phyloP scores from a whole-genome alignment of 2,888 invertebrate genomes.

The Tetanocera ferruginea region DNA sequence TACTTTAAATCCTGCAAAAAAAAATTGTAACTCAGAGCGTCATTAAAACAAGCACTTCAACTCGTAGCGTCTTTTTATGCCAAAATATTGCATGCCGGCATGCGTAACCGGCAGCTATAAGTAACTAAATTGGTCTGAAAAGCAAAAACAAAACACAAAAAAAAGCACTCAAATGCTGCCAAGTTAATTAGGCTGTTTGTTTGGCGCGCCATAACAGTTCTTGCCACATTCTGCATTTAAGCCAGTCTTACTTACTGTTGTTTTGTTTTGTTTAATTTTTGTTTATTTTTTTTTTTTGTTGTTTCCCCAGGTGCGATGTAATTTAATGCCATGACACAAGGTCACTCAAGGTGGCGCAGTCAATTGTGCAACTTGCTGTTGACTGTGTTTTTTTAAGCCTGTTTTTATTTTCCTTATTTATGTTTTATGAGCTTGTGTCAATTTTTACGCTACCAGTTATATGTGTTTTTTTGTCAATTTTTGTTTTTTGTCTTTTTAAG shows the following conservation, averaged over 20 bases:
- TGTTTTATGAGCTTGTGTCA: no score
- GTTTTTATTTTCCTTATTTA: no score
- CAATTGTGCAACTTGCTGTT: background rate
- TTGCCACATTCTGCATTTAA: background rate
- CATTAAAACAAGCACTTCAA: no score
- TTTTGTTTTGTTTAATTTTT: background rate
- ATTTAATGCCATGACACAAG: constrained; percentile 22
- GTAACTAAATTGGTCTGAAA: no score
- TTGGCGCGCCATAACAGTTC: background rate
- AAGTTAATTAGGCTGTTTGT: background rate
- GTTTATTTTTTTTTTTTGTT: background rate
- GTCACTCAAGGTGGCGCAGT: constrained; percentile 10
- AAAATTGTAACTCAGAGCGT: no score
- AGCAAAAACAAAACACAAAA: no score
- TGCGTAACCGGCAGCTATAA: no score
- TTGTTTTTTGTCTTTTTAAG: background rate
- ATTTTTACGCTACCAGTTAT: background rate
- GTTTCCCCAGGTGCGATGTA: background rate
- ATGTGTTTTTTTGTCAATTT: background rate
- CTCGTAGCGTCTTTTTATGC: no score
- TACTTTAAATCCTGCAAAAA: no score
- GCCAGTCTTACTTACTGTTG: background rate
- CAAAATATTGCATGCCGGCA: no score
- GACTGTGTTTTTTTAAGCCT: no score
- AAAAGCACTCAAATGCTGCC: background rate